Evolutionary conservation across 2,888 invertebrate genomes (phyloP).

Genomic region (Leptinotarsa tumamoca): DNA sequence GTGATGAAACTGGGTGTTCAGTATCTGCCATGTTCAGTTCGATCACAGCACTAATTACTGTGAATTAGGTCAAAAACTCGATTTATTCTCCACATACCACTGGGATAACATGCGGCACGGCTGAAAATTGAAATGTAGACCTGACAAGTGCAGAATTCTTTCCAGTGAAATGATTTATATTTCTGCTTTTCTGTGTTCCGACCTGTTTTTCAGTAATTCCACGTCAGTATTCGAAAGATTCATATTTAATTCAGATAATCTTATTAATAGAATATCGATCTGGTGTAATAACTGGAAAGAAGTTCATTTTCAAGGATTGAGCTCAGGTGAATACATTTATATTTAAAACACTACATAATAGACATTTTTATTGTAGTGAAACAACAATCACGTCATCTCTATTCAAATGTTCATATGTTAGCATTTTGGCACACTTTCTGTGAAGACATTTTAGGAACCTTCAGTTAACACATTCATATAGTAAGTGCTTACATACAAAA

Average conservation of each 20-base stretch:
- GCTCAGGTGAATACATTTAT: no score
- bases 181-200: neutral
- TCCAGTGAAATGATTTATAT: neutral
- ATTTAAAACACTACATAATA: no score
- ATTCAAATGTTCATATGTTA: no score
- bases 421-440: no score
- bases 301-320: constrained; percentile 18
- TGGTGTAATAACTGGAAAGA: constrained; percentile 8
- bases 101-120: neutral
- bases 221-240: constrained; percentile 34
- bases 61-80: constrained; percentile 4
- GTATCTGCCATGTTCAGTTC: neutral
- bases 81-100: neutral
- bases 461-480: no score
- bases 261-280: constrained; percentile 37
- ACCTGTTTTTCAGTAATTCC: constrained; percentile 7
- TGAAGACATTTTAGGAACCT: no score
- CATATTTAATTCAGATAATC: constrained; percentile 33
- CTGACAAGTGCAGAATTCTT: neutral
- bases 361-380: no score
- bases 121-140: neutral
- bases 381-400: no score
- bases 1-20: neutral
- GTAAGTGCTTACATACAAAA: no score
- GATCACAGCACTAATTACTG: neutral